Percentiles rank a stretch among this genome's conserved stretches.
Evolutionary conservation across 2,888 invertebrate species (phyloP).

Genomic region (Drosophila emarginata): DNA sequence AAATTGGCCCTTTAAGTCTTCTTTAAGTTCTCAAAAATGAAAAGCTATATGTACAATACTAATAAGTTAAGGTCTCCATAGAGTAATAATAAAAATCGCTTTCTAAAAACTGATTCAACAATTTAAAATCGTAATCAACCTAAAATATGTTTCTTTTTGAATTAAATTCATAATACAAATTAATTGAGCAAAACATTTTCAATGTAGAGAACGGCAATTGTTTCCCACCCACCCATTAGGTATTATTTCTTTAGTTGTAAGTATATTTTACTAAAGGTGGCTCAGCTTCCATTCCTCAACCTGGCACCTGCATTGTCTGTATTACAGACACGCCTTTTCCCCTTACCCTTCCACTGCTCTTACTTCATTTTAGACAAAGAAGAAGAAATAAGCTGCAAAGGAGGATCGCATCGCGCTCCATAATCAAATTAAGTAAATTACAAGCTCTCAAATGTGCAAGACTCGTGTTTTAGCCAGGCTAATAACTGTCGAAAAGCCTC

Average conservation of each 20-base stretch:
- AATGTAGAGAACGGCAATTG: background rate
- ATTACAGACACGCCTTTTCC: background rate
- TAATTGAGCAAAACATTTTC: too few species aligned
- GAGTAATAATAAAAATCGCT: background rate
- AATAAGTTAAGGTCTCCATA: too few species aligned
- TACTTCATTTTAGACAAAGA: background rate
- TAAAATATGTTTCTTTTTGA: too few species aligned
- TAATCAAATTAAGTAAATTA: conserved; percentile 79
- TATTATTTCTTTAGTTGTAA: background rate
- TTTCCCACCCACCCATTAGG: background rate
- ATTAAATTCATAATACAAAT: too few species aligned
- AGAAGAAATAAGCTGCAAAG: background rate
- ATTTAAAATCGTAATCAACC: too few species aligned
- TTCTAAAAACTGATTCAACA: too few species aligned
- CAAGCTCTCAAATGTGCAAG: conserved; percentile 77
- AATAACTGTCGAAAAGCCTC: conserved; percentile 72
- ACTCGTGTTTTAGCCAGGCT: conserved; percentile 72
- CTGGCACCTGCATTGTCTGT: background rate
- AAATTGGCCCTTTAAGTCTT: too few species aligned
- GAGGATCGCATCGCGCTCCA: conserved; percentile 51
- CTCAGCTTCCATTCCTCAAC: background rate
- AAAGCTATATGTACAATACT: too few species aligned
- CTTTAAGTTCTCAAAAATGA: too few species aligned
- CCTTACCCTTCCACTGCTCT: conserved; percentile 7
- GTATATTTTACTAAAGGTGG: background rate